These are phyloP conservation scores for Riptortus pedestris DNA, from an alignment of 1,140 invertebrate genomes.

Conservation along the genomic window DNA sequence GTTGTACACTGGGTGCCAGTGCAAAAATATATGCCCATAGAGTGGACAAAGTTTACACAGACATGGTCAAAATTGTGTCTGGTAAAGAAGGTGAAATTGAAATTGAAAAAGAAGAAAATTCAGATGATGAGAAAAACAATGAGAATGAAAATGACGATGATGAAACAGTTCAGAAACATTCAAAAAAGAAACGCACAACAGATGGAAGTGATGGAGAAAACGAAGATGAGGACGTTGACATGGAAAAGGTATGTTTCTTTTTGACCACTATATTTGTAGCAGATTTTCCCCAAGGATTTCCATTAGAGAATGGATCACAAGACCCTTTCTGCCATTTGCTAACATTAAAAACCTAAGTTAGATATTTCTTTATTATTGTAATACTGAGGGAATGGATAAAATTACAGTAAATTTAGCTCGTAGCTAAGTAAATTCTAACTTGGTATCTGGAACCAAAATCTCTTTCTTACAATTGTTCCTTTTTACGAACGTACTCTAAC, in stretches of 20 bases:
- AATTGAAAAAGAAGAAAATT: constrained; percentile 37
- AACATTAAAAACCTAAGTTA: too few species aligned
- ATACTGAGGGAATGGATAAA: too few species aligned
- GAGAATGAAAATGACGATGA: constrained; percentile 22
- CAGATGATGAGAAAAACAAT: constrained; percentile 31
- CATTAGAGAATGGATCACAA: too few species aligned
- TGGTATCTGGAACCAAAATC: too few species aligned
- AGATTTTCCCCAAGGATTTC: too few species aligned
- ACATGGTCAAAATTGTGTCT: constrained; percentile 64
- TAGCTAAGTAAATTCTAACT: too few species aligned
- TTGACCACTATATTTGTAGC: too few species aligned
- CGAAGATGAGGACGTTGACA: constrained; percentile 2
- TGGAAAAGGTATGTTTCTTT: constrained; percentile 8
- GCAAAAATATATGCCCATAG: constrained; percentile 71
- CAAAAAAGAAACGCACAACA: constrained; percentile 7
- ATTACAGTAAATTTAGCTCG: too few species aligned
- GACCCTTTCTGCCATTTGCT: too few species aligned
- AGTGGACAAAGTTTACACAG: constrained; percentile 65
- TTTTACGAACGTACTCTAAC: too few species aligned
- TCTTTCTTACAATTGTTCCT: too few species aligned
- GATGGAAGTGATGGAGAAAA: background rate
- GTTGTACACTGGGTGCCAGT: constrained; percentile 68
- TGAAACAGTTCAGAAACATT: background rate
- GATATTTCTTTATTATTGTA: too few species aligned
- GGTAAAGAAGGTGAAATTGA: constrained; percentile 45